Evolutionary conservation across 2,888 invertebrate genomes (phyloP).

Genomic region (Synanthedon andrenaeformis): DNA sequence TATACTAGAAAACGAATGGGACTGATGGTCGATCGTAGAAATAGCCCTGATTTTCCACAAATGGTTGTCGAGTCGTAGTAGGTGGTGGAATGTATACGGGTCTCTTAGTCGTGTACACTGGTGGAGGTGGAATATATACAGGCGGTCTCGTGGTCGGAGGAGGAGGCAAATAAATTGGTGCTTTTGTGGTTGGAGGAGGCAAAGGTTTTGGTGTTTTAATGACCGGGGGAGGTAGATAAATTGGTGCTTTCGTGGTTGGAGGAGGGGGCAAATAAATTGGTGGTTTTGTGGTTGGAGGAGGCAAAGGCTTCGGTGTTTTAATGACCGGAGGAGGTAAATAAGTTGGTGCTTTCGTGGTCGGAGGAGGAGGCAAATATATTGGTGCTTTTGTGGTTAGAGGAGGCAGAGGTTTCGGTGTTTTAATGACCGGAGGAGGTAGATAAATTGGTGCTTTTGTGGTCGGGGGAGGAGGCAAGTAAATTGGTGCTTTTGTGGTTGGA

Average conservation of each 20-base stretch:
- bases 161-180: slow-evolving; percentile 19
- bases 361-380: slow-evolving; percentile 12
- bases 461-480: slow-evolving; percentile 20
- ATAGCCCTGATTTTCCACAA: slow-evolving; percentile 48
- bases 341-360: slow-evolving; percentile 12
- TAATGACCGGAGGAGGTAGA: not conserved
- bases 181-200: slow-evolving; percentile 6
- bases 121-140: slow-evolving; percentile 13
- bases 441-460: slow-evolving; percentile 19
- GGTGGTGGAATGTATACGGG: slow-evolving; percentile 13
- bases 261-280: slow-evolving; percentile 6
- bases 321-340: slow-evolving; percentile 9
- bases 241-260: slow-evolving; percentile 6
- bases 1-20: slow-evolving; percentile 52
- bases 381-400: slow-evolving; percentile 7
- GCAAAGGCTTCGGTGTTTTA: slow-evolving; percentile 5
- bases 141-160: slow-evolving; percentile 20
- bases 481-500: slow-evolving; percentile 6
- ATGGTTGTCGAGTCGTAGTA: slow-evolving; percentile 47
- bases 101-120: slow-evolving; percentile 7
- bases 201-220: slow-evolving; percentile 10
- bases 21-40: slow-evolving; percentile 57
- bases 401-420: slow-evolving; percentile 1
- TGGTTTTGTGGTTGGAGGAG: slow-evolving; percentile 3
- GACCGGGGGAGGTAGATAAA: slow-evolving; percentile 4